Evolutionary conservation across 2,797 vertebrate species (phyloP).

Genomic region (Arremon brunneinucha): DNA sequence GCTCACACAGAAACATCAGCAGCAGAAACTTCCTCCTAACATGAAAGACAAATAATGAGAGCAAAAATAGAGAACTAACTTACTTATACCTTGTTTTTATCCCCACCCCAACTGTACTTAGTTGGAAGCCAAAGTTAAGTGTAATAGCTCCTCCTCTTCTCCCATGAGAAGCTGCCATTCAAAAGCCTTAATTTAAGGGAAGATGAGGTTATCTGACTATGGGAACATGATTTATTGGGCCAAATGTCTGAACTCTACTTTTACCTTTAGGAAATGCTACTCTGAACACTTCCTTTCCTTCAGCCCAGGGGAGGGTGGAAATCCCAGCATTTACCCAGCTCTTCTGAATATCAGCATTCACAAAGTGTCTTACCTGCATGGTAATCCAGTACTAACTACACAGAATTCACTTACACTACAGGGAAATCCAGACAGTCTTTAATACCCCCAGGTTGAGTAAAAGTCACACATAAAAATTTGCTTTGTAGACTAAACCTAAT

Average conservation of each 20-base stretch:
- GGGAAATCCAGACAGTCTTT: background rate
- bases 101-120: background rate
- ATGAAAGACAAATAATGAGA: background rate
- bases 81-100: background rate
- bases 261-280: background rate
- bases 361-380: background rate
- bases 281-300: background rate
- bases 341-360: constrained; percentile 10
- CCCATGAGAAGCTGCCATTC: background rate
- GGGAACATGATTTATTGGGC: background rate
- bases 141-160: background rate
- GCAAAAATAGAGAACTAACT: background rate
- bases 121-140: background rate
- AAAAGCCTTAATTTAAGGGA: background rate
- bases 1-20: background rate
- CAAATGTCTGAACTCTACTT: background rate
- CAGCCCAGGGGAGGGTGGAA: background rate
- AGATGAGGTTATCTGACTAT: background rate
- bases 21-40: background rate
- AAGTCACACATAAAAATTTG: background rate
- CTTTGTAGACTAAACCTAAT: background rate
- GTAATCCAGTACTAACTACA: background rate
- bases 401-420: background rate
- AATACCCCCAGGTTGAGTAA: background rate
- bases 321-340: background rate